Evolutionary conservation across 2,797 vertebrate genomes (phyloP), one percentile per base, ranked within the genome.

Genomic region (Hephaestus fuliginosus): DNA sequence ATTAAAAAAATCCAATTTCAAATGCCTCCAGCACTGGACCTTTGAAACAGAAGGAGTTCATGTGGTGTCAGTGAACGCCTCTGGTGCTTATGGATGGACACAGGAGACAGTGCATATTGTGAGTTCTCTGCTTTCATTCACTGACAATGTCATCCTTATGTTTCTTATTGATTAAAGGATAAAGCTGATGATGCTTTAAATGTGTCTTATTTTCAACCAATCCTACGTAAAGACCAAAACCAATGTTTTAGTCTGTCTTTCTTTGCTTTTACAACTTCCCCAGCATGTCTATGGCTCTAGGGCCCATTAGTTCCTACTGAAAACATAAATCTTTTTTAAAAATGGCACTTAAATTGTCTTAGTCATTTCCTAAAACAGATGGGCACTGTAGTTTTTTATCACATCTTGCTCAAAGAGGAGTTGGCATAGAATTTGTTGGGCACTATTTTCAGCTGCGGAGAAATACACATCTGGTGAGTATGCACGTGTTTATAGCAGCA

Each of bases 11-110:
- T 0, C 30, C 1, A 6, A 43, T 64, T 61, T 1, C 44, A 3
- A 30, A 63, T 46, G 14, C 17, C 43, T 55, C 1, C 66, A 93
- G 92, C 86, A 49, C 7, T 91, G 87, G 80, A 86, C 52, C 25
- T 92, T 90, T 74, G 20, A 86, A 55, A 76, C 78, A 4, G 85
- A 89, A n/a, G 91, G 90, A 41, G 46, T 87, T 81, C 64, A 90
- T 44, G 15, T 51, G 33, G 87, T 91, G 61, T 88, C 80, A 66
- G 86, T 91, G 62, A 93, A 92, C 9, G 86, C 85, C 44, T 92
- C 90, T 3, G 77, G 70, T 20, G 5, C 57, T n/a, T 41, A 63
- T 56, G 83, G 82, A 48, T 93, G 89, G 92, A 91, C 55, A 41
- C 80, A 91, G 70, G 63, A 89, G 70, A 86, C 67, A 7, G 70